A percentile compares a stretch with the other conserved stretches of the same genome.
These are phyloP conservation scores for Cichlasoma orientale DNA, from an alignment of 2,797 vertebrate genomes.

Conservation along the genomic window DNA sequence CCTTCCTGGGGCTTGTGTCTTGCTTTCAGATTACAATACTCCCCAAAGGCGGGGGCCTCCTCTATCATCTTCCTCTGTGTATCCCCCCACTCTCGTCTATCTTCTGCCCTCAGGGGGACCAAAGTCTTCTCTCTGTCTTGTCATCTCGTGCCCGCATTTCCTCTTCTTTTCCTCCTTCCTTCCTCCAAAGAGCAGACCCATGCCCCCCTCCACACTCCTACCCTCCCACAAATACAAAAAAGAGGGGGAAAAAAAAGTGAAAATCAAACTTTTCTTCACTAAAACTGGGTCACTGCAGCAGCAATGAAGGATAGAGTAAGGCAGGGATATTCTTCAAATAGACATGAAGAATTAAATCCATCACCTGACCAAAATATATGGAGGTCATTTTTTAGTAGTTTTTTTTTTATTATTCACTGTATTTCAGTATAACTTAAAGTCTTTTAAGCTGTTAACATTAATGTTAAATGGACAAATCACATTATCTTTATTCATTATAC, in stretches of 20 bases:
- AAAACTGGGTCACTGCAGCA: conserved; percentile 14
- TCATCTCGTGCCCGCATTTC: conserved; percentile 41
- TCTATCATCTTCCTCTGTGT: conserved; percentile 55
- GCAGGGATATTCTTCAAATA: neutral
- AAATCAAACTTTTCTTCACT: conserved; percentile 4
- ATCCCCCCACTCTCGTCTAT: conserved; percentile 22
- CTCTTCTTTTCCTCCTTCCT: conserved; percentile 21
- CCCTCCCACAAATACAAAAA: neutral
- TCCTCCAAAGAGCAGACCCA: conserved; percentile 17
- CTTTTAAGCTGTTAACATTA: neutral
- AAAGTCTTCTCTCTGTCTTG: conserved; percentile 24
- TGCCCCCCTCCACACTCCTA: neutral
- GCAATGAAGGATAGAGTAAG: neutral
- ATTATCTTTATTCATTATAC: neutral
- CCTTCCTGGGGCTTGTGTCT: conserved; percentile 37
- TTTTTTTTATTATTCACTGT: neutral
- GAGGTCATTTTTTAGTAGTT: neutral
- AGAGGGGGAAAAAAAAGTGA: neutral
- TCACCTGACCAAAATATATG: neutral
- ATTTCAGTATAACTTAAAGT: neutral
- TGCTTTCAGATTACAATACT: conserved; percentile 68
- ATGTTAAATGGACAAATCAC: neutral
- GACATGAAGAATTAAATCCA: neutral
- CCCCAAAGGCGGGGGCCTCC: conserved; percentile 43
- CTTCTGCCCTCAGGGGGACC: conserved; percentile 37